Evolutionary conservation across 2,797 vertebrate species (phyloP).

Genomic region (Leptoclinus maculatus): DNA sequence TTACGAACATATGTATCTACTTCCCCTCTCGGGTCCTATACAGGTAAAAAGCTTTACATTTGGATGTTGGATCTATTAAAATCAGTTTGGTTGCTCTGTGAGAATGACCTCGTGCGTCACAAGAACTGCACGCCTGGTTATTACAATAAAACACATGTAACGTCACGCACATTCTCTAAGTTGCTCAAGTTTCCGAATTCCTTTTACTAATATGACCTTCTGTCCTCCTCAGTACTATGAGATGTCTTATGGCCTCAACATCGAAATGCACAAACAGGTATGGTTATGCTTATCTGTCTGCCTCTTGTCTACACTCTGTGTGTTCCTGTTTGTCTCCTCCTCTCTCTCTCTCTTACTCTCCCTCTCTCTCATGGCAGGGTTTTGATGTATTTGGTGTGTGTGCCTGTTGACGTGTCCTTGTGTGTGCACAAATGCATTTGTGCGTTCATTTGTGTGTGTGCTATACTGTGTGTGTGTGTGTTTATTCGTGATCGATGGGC

Average conservation of each 20-base stretch:
- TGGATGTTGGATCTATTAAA: background rate
- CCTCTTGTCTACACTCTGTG: constrained; percentile 19
- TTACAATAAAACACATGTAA: background rate
- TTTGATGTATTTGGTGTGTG: constrained; percentile 70
- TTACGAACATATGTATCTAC: background rate
- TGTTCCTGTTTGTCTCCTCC: constrained; percentile 40
- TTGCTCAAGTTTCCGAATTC: background rate
- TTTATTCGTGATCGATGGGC: constrained; percentile 93
- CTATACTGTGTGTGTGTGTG: constrained; percentile 56
- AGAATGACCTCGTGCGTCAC: background rate
- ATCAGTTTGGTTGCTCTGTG: constrained; percentile 6
- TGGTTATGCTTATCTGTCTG: constrained; percentile 44
- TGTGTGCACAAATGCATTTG: constrained; percentile 45
- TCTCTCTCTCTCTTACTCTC: constrained; percentile 8
- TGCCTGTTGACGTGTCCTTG: constrained; percentile 57
- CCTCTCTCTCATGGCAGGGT: constrained; percentile 23
- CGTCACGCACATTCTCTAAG: background rate
- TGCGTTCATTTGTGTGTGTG: constrained; percentile 61
- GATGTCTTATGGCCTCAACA: constrained; percentile 98
- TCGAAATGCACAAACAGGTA: constrained; percentile 98
- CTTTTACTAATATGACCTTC: constrained; percentile 19
- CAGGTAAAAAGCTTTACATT: constrained; percentile 1
- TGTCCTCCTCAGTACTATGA: constrained; percentile 91
- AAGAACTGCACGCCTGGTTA: background rate
- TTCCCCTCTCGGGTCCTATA: background rate